These are phyloP conservation scores for Cinara cedri DNA, from an alignment of 2,888 invertebrate species.

Conservation along the genomic window DNA sequence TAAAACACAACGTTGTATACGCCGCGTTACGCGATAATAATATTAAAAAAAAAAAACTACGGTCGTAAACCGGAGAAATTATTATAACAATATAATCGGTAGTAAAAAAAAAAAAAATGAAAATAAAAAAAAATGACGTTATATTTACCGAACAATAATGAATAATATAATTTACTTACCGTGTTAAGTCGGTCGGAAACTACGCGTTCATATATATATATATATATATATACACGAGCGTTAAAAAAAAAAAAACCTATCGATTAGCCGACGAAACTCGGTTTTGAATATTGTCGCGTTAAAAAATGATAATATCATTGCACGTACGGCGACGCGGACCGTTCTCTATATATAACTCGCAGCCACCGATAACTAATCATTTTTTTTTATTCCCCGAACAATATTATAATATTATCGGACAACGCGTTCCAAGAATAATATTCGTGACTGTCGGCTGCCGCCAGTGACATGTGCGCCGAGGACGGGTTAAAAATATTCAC, in stretches of 20 bases:
- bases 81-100: neutral
- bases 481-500: too few relatives aligned
- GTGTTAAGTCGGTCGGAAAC: neutral
- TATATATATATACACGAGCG: too few relatives aligned
- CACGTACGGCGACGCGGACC: too few relatives aligned
- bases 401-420: neutral
- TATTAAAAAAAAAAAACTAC: neutral
- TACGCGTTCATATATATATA: too few relatives aligned
- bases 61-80: too few relatives aligned
- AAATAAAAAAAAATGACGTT: too few relatives aligned
- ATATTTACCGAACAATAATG: slow-evolving; percentile 3
- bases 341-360: neutral
- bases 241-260: slow-evolving; percentile 29
- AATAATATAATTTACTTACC: neutral
- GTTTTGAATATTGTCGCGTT: slow-evolving; percentile 2
- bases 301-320: too few relatives aligned
- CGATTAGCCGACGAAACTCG: neutral
- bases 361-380: too few relatives aligned
- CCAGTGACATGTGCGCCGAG: too few relatives aligned
- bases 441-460: too few relatives aligned
- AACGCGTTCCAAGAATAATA: too few relatives aligned
- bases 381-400: too few relatives aligned
- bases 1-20: neutral
- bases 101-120: slow-evolving; percentile 3
- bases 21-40: neutral